phyloP scores from a whole-genome alignment of 2,113 vertebrate species.

The Rhegmatorhina hoffmannsi region DNA sequence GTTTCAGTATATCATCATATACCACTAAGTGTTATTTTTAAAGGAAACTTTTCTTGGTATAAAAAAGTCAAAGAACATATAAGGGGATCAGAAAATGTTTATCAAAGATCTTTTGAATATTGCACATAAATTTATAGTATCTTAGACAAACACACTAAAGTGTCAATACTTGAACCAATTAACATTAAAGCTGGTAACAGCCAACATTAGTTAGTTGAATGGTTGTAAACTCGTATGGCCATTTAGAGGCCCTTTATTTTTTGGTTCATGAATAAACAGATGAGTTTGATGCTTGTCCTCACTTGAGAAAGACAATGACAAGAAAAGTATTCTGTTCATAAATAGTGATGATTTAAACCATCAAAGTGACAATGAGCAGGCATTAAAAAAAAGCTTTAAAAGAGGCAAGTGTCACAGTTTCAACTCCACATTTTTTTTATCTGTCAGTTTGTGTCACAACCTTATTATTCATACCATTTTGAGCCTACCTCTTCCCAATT shows the following conservation, averaged over 20 bases:
- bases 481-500: background rate
- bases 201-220: background rate
- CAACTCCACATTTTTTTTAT: background rate
- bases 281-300: background rate
- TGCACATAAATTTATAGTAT: background rate
- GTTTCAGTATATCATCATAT: background rate
- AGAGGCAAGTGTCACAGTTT: background rate
- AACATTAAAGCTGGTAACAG: background rate
- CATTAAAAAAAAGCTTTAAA: background rate
- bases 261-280: background rate
- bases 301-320: background rate
- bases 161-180: background rate
- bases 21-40: background rate
- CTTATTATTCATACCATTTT: background rate
- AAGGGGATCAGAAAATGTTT: background rate
- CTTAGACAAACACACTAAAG: background rate
- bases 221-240: background rate
- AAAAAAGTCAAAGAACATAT: background rate
- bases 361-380: background rate
- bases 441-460: background rate
- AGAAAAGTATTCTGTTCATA: background rate
- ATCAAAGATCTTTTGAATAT: background rate
- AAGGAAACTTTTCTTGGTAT: background rate
- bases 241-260: background rate
- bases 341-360: background rate